Base-by-base conservation (phyloP, 2,797 vertebrate species). In the Lepilemur septentrionalis region DNA sequence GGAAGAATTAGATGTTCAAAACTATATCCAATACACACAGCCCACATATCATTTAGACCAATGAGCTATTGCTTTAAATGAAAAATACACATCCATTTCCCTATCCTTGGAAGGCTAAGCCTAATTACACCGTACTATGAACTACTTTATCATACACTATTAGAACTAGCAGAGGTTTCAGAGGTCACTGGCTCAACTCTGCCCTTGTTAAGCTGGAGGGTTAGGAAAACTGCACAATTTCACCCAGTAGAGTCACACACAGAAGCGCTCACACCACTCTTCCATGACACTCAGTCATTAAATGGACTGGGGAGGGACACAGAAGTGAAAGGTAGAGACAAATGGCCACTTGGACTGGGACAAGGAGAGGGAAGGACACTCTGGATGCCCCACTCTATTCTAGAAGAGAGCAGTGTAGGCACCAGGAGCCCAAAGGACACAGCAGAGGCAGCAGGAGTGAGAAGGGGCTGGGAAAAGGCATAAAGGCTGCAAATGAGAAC, bases 241-340 rank as follows among this genome's bases (percentile, higher is more conserved):
- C 38, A 73, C 22, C 28, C 43, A 48, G 22, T 41, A 7, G 30
- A 61, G 43, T 72, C 50, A 80, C 85, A 69, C 14, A 38, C 0
- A 11, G 8, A 55, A 41, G 1, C 0, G 5, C 41, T 46, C 55
- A 14, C 20, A 22, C 50, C 55, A 9, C n/a, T 52, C 18, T 50
- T 43, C 43, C 3, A 3, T 9, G 38, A 88, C 4, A 7, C 48
- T 57, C 65, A 5, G 67, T 13, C 52, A 46, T 8, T 43, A 50
- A 25, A 32, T 0, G 9, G n/a, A 30, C 32, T 2, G 13, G 15
- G 55, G 41, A 57, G 38, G 13, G 4, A 28, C 12, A 12, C 0
- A 35, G 32, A 67, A 41, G 35, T 18, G 28, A 65, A 72, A 13
- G 8, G 3, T 2, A 67, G 61, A 69, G 43, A 85, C 22, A 15